Conservation (phyloP, 2,797 vertebrate genomes). For the Heterohyrax brucei region DNA sequence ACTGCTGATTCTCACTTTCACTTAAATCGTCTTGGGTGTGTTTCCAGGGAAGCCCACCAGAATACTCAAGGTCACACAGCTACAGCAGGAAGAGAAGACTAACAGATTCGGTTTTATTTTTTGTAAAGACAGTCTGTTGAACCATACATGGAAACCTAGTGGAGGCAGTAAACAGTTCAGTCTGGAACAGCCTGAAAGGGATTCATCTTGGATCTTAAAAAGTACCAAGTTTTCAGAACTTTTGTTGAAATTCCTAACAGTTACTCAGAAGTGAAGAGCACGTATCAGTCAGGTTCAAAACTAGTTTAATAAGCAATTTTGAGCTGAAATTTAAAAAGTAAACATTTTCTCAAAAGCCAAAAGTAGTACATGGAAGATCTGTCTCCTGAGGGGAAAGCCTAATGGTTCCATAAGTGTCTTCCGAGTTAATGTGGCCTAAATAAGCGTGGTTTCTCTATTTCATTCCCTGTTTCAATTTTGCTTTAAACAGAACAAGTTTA, state of each 20-base stretch:
- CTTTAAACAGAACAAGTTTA: slow-evolving; percentile 40
- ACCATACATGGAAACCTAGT: not conserved
- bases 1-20: not conserved
- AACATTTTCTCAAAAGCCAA: slow-evolving; percentile 45
- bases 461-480: slow-evolving; percentile 43
- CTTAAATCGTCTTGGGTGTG: not conserved
- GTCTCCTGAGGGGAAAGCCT: not conserved
- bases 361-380: not conserved
- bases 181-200: not conserved
- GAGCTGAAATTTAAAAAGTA: slow-evolving; percentile 46
- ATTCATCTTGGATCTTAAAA: not conserved
- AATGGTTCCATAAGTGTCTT: not conserved
- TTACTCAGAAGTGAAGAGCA: slow-evolving; percentile 28
- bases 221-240: slow-evolving; percentile 32
- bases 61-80: not conserved
- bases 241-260: slow-evolving; percentile 15
- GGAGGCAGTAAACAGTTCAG: not conserved
- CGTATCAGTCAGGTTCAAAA: not conserved
- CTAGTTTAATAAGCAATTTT: slow-evolving; percentile 32
- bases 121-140: not conserved
- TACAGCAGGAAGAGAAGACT: not conserved
- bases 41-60: not conserved
- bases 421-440: slow-evolving; percentile 3
- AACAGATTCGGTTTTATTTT: not conserved
- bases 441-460: not conserved